Percentiles rank a stretch among this genome's conserved stretches.
phyloP scores from a whole-genome alignment of 2,888 invertebrate species.

The Stenichneumon culpator region DNA sequence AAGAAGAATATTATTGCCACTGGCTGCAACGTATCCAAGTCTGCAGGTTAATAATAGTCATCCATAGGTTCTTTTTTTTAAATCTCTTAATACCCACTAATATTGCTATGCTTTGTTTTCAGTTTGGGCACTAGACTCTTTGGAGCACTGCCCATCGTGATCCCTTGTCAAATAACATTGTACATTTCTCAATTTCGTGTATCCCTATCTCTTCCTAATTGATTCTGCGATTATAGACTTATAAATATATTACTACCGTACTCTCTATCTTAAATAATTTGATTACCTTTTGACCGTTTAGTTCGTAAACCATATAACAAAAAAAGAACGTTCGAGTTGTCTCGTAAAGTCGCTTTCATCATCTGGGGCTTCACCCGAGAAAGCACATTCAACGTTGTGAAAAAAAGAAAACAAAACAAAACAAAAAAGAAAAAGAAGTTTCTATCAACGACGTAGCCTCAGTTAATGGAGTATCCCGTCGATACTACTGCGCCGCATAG shows the following conservation, averaged over 20 bases:
- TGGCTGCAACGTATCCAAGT: conserved; percentile 62
- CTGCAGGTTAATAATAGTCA: conserved; percentile 58
- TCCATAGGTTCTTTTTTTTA: conserved; percentile 54
- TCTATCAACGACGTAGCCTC: conserved; percentile 16
- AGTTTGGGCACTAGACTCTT: conserved; percentile 75
- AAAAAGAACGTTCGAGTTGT: conserved; percentile 35
- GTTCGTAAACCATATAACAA: conserved; percentile 62
- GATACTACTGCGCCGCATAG: background rate
- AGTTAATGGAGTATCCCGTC: conserved; percentile 15
- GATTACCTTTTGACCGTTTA: conserved; percentile 71
- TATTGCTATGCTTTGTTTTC: conserved; percentile 80
- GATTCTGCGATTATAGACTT: conserved; percentile 57
- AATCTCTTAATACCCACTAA: conserved; percentile 76
- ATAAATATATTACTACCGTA: conserved; percentile 59
- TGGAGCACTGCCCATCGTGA: conserved; percentile 75
- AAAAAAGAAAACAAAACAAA: conserved; percentile 20
- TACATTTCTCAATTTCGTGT: conserved; percentile 64
- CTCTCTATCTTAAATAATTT: conserved; percentile 68
- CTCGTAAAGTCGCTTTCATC: conserved; percentile 16
- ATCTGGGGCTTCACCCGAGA: background rate
- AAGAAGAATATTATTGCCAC: conserved; percentile 69
- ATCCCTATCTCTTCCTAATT: conserved; percentile 27
- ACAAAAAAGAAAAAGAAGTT: background rate
- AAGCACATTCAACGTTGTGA: background rate
- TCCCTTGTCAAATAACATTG: conserved; percentile 70